A percentile compares a stretch with the other conserved stretches of the same genome.
Conservation (phyloP, 2,797 vertebrate genomes). For the Sebastes glaucus region DNA sequence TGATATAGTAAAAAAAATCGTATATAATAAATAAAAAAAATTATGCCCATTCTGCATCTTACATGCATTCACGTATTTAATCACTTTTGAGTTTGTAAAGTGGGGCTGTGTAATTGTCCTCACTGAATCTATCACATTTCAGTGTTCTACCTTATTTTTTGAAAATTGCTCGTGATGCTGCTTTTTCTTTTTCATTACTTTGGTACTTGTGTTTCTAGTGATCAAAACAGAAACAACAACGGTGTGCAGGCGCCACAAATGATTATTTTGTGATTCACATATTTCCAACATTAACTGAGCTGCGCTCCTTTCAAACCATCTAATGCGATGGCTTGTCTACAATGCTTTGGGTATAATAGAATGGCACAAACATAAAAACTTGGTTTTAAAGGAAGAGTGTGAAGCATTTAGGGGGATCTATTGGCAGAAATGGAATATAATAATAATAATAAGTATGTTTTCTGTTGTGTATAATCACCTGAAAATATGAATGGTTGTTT, state of each 20-base stretch:
- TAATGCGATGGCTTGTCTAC: background rate
- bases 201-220: background rate
- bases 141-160: too few species aligned
- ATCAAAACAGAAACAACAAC: background rate
- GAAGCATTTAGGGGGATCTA: too few species aligned
- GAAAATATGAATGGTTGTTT: background rate
- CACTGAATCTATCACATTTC: background rate
- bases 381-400: too few species aligned
- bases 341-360: background rate
- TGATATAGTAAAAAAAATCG: background rate
- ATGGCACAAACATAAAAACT: background rate
- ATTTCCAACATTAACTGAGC: conserved; percentile 1
- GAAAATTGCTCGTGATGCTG: background rate
- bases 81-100: background rate
- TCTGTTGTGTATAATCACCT: background rate
- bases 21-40: too few species aligned
- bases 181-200: background rate
- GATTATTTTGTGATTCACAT: background rate
- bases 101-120: background rate
- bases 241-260: background rate
- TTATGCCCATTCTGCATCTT: background rate
- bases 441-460: background rate
- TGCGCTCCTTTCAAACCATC: conserved; percentile 1
- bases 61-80: background rate
- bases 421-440: too few species aligned